Conservation (phyloP, 2,113 vertebrate genomes). For the Rhipidura dahli region DNA sequence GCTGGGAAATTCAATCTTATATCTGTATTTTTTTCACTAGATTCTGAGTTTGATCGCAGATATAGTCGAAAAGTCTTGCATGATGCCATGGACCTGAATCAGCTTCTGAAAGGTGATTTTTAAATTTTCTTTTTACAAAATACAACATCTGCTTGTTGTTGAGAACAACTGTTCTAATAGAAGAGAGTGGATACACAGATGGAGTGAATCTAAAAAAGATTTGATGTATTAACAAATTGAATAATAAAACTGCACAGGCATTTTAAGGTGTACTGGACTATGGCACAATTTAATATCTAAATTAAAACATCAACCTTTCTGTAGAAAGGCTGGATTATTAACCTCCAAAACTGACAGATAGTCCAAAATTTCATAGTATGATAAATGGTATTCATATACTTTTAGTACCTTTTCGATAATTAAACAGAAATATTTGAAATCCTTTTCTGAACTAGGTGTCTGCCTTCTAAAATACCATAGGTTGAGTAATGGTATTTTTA, state of each 20-base stretch:
- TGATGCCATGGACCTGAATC: constrained; percentile 81
- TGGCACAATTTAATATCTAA: not conserved
- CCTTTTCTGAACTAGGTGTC: not conserved
- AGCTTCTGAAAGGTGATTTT: constrained; percentile 80
- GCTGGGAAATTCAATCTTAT: not conserved
- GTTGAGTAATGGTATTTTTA: not conserved
- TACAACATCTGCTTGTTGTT: not conserved
- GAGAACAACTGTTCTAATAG: not conserved
- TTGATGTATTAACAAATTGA: not conserved
- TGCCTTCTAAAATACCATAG: not conserved
- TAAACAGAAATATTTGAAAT: not conserved
- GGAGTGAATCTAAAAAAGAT: not conserved
- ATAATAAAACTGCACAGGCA: not conserved
- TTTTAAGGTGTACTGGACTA: not conserved
- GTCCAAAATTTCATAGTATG: not conserved
- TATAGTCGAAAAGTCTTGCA: constrained; percentile 71
- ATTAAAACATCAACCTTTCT: not conserved
- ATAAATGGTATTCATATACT: not conserved
- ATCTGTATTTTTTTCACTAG: constrained; percentile 38
- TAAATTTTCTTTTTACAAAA: not conserved
- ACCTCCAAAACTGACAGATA: not conserved
- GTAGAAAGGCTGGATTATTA: not conserved
- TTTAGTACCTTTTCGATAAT: not conserved
- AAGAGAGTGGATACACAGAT: not conserved
- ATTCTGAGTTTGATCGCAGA: constrained; percentile 64